Evolutionary conservation across 2,113 vertebrate species (phyloP), one percentile per base, ranked within the genome.

Genomic region (Pipra filicauda): DNA sequence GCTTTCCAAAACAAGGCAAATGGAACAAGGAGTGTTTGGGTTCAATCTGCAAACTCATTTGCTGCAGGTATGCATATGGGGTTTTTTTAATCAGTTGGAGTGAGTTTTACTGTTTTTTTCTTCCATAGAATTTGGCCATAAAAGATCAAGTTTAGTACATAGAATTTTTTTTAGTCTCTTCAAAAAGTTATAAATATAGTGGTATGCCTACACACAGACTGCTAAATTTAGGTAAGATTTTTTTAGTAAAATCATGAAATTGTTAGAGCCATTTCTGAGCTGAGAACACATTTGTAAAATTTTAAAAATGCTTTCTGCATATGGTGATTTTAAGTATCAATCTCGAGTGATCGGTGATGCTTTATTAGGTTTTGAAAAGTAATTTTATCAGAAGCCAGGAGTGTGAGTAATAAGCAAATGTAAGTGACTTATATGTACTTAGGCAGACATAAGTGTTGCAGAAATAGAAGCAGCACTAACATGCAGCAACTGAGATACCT

Each of bases 341-440:
- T 89, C 44, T 75, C 11, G 51, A 96, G 92, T 95, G 77, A 62
- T 89, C 89, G 57, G n/a, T 19, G 12, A 73, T 93, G 65, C 62
- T 96, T 95, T 94, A 91, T 96, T 97, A 95, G n/a, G 41, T 54
- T 91, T 93, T 74, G 71, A 81, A 95, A 85, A 95, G 41, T 64
- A 95, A 76, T 93, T 93, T 85, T 78, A 57, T 94, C 54, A 92
- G 62, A 89, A 97, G 91, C n/a, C 81, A 83, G 86, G 6, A 44
- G 26, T 90, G 75, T 93, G 64, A 96, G 84, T 94, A 92, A 35
- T 94, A 94, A 76, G 78, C 62, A 70, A 76, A 72, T 52, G 3
- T 37, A 80, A 57, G 37, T 61, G 35, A 88, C 95, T 54, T 77
- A 9, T 54, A 12, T 22, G 30, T 82, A 54, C 31, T 85, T 86